phyloP scores from a whole-genome alignment of 2,888 invertebrate species.

The Physocephala rufipes region DNA sequence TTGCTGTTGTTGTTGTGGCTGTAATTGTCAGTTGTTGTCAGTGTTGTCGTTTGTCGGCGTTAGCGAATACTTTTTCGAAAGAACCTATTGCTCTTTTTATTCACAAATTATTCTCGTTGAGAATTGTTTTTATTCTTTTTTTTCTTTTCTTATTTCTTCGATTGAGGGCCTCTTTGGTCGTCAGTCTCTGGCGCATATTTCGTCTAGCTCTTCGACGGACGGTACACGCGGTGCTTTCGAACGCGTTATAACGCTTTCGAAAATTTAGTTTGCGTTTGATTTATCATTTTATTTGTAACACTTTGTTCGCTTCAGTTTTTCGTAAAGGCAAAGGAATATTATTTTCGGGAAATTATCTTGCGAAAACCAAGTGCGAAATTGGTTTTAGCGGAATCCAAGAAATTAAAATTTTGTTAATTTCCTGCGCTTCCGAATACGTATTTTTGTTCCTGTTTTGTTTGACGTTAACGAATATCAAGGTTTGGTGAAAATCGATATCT shows the following conservation, averaged over 20 bases:
- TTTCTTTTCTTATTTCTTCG: no score
- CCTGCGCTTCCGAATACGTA: neutral
- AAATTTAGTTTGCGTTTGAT: no score
- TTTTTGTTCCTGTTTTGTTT: neutral
- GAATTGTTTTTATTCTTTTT: neutral
- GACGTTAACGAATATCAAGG: conserved; percentile 4
- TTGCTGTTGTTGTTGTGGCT: neutral
- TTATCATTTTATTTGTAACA: neutral
- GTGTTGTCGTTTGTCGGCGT: neutral
- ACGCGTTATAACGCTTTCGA: neutral
- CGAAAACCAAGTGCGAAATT: neutral
- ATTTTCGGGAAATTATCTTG: neutral
- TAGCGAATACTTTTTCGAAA: conserved; percentile 5
- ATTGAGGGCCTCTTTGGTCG: neutral
- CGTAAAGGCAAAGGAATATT: neutral
- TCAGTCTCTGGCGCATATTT: neutral
- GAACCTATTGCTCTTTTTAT: conserved; percentile 8
- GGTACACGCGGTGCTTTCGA: conserved; percentile 10
- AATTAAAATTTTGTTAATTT: no score
- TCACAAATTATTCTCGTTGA: conserved; percentile 20
- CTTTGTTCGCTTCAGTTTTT: neutral
- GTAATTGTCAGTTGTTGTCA: neutral
- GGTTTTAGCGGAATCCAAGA: neutral
- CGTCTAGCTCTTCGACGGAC: conserved; percentile 22
- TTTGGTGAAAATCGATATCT: neutral